Conservation (phyloP, 30 jellyfish, hydroid and myxozoan genomes). For the Euphysa ruthae region DNA sequence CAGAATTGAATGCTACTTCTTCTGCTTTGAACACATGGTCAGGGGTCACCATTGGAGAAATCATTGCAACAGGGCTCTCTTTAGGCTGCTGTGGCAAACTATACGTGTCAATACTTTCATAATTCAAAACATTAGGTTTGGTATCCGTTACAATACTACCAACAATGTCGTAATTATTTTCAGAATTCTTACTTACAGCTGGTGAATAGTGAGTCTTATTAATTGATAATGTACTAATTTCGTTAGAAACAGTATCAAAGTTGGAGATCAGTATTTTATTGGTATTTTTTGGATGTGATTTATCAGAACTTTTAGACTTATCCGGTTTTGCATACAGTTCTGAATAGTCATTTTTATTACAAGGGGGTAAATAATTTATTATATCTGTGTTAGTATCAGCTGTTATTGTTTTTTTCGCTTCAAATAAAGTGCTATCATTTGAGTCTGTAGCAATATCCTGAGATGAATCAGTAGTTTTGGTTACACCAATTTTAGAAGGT, state of each 20-base stretch:
- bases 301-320: too few relatives aligned
- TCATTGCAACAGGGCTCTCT: neutral
- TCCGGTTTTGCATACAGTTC: too few relatives aligned
- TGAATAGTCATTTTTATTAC: too few relatives aligned
- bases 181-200: too few relatives aligned
- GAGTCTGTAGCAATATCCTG: too few relatives aligned
- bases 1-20: slow-evolving; percentile 12
- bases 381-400: too few relatives aligned
- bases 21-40: neutral
- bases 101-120: neutral
- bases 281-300: too few relatives aligned
- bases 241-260: neutral
- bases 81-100: neutral
- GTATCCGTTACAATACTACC: neutral
- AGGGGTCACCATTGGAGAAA: neutral
- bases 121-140: too few relatives aligned
- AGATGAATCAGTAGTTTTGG: neutral
- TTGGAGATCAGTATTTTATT: neutral
- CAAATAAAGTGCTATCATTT: too few relatives aligned
- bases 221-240: neutral
- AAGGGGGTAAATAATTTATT: too few relatives aligned
- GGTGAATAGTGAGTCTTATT: too few relatives aligned
- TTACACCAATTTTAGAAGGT: neutral
- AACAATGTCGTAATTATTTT: neutral
- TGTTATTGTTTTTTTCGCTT: too few relatives aligned